phyloP scores from a whole-genome alignment of 2,888 invertebrate species.

The Caenorhabditis parvicauda region DNA sequence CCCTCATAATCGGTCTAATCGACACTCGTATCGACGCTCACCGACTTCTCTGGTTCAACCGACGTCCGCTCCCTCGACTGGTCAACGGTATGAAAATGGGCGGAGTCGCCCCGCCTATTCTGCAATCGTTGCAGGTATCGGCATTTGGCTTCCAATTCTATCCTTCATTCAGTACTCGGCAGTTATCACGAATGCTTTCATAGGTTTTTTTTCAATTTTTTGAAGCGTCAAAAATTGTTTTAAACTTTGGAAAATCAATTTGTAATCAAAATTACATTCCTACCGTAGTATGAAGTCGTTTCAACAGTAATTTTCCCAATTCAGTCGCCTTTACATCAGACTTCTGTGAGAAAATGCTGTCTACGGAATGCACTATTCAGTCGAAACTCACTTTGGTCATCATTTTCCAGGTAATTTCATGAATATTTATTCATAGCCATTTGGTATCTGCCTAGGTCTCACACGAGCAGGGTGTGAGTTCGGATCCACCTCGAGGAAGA shows the following conservation, averaged over 20 bases:
- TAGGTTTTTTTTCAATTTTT: conserved; percentile 44
- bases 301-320: conserved; percentile 2
- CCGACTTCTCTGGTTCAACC: conserved; percentile 57
- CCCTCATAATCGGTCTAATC: conserved; percentile 64
- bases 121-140: conserved; percentile 48
- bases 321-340: conserved; percentile 50
- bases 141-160: conserved; percentile 66
- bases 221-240: not conserved
- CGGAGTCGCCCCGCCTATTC: not conserved
- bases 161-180: conserved; percentile 65
- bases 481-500: too few relatives aligned
- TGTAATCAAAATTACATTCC: not conserved
- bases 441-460: not conserved
- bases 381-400: conserved; percentile 40
- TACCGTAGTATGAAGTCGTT: not conserved
- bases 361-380: conserved; percentile 29
- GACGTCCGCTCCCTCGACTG: conserved; percentile 62
- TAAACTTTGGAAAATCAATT: not conserved
- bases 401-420: conserved; percentile 31
- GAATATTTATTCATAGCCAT: not conserved
- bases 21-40: conserved; percentile 61
- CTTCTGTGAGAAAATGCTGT: conserved; percentile 55
- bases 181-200: conserved; percentile 66
- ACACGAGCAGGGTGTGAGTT: too few relatives aligned
- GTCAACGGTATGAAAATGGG: conserved; percentile 16